Evolutionary conservation across 2,797 vertebrate species (phyloP), one percentile per base, ranked within the genome.

Genomic region (Aphelocoma californica): DNA sequence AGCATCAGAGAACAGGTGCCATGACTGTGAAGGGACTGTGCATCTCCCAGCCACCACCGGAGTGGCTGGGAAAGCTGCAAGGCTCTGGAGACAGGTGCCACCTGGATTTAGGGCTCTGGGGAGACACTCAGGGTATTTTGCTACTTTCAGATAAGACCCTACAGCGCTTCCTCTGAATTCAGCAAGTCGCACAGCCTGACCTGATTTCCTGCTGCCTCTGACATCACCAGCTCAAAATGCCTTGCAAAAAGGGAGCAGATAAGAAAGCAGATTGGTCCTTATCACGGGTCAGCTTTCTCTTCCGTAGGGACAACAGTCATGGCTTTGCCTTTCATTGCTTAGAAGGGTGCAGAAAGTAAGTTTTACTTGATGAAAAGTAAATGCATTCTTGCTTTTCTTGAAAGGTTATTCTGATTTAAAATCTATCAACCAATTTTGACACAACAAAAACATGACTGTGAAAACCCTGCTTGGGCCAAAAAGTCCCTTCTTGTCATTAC

Each of bases 241-340:
- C 65, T 56, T 50, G 45, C 38, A 85, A 62, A 77, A 80, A 18
- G 2, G 21, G 60, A 80, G 18, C 23, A 54, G 60, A 6, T 19
- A 38, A 72, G 42, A 66, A 70, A 18, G 67, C 81, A 25, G 10
- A 31, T 25, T 3, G 10, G 18, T 77, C 36, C 60, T 70, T 54
- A 40, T 7, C 66, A 45, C 11, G 73, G 40, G 15, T 28, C 70
- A 69, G 34, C 74, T 26, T 90, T 65, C 50, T 81, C 70, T 32
- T 79, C 54, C 38, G 23, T 0, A 16, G 6, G 6, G 32, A 77
- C 31, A 36, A 19, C 0, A 48, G 7, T 20, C 67, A 34, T 1
- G 4, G 31, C 53, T 86, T 58, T 58, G 58, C 51, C 66, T 66
- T 61, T 45, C 36, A 48, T 29, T 21, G 45, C 45, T 58, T 20